These are phyloP conservation scores for Habroteleia sp. DNA, from an alignment of 2,888 invertebrate genomes.

Conservation along the genomic window DNA sequence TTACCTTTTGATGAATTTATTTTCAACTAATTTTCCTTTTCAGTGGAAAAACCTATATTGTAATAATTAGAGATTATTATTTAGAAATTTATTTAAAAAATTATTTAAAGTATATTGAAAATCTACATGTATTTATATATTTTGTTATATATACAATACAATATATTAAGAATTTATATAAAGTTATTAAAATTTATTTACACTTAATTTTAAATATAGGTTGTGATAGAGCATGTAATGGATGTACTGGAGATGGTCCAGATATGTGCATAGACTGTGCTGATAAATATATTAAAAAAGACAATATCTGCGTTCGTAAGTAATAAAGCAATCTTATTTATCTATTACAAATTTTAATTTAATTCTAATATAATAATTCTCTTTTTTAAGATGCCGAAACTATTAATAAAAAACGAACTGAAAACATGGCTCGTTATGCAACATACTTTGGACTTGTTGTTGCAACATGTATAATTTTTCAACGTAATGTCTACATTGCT, in stretches of 20 bases:
- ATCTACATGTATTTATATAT: no score
- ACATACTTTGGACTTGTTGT: slow-evolving; percentile 92
- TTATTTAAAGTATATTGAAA: no score
- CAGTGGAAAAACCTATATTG: no score
- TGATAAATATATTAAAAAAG: slow-evolving; percentile 86
- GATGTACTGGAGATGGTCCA: slow-evolving; percentile 94
- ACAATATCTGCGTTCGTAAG: slow-evolving; percentile 89
- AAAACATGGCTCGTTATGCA: slow-evolving; percentile 87
- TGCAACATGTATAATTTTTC: slow-evolving; percentile 92
- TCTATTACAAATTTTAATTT: slow-evolving; percentile 1
- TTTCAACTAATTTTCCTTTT: no score
- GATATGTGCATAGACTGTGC: slow-evolving; percentile 94
- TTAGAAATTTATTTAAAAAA: no score
- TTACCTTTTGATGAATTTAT: no score
- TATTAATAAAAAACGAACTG: slow-evolving; percentile 82
- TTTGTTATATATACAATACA: no score
- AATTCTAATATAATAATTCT: not conserved
- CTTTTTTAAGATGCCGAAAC: slow-evolving; percentile 69
- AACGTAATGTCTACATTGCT: slow-evolving; percentile 89
- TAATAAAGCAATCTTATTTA: no score
- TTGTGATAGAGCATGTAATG: slow-evolving; percentile 92
- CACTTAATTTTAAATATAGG: slow-evolving; percentile 79
- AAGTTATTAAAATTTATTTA: no score
- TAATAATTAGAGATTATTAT: no score
- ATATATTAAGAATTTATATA: no score